Percentiles rank a stretch among this genome's conserved stretches.
These are phyloP conservation scores for Melanerpes aurifrons DNA, from an alignment of 2,113 vertebrate genomes.

Conservation along the genomic window DNA sequence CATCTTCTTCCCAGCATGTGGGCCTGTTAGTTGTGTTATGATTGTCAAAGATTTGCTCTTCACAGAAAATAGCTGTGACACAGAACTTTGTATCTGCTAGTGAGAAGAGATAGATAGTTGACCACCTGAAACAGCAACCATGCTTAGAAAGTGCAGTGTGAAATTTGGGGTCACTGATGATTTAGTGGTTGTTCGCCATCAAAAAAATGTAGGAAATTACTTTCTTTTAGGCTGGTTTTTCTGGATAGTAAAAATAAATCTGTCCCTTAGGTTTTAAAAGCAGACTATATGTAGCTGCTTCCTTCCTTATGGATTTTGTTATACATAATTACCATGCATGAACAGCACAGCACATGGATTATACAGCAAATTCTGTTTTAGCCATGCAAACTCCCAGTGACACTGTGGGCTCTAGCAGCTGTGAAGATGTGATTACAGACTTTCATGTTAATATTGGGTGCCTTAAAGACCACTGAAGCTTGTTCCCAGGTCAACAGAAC, in stretches of 20 bases:
- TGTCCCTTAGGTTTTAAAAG: constrained; percentile 11
- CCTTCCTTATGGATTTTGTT: constrained; percentile 50
- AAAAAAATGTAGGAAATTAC: background rate
- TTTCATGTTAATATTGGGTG: constrained; percentile 47
- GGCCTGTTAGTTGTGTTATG: background rate
- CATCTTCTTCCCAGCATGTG: background rate
- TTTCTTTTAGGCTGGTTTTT: background rate
- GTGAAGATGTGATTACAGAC: constrained; percentile 58
- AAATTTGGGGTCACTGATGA: background rate
- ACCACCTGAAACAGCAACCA: background rate
- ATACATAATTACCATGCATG: constrained; percentile 52
- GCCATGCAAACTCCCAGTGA: constrained; percentile 57
- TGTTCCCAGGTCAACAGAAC: constrained; percentile 25
- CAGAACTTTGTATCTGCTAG: background rate
- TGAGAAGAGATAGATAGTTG: background rate
- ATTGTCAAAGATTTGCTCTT: background rate
- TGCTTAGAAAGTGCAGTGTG: background rate
- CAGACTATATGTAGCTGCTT: constrained; percentile 2
- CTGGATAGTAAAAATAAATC: background rate
- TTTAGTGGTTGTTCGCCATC: background rate
- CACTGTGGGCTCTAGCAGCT: constrained; percentile 48
- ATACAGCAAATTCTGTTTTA: constrained; percentile 55
- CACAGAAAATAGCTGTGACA: background rate
- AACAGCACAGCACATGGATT: constrained; percentile 35
- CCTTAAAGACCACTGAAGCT: constrained; percentile 12